Percentiles rank a stretch among this genome's conserved stretches.
Evolutionary conservation across 1,140 invertebrate genomes (phyloP).

Genomic region (Drosophila biarmipes): DNA sequence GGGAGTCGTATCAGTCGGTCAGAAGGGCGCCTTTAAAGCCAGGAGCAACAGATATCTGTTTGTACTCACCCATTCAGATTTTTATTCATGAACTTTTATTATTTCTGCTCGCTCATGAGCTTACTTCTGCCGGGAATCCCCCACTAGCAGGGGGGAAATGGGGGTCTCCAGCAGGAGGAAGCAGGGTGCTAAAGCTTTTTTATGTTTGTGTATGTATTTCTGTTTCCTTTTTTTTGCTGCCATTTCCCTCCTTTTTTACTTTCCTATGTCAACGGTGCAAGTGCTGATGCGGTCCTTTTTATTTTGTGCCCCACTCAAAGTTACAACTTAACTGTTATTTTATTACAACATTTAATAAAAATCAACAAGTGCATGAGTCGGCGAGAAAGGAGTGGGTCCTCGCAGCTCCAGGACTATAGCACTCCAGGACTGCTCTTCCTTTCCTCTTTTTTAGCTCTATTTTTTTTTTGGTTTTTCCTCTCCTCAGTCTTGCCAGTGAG

Average conservation of each 20-base stretch:
- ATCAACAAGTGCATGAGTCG: conserved; percentile 82
- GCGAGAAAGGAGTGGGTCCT: conserved; percentile 58
- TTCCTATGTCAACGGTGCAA: conserved; percentile 41
- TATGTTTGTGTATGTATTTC: conserved; percentile 33
- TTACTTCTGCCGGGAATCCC: conserved; percentile 42
- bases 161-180: not conserved
- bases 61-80: conserved; percentile 78
- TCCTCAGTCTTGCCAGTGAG: conserved; percentile 19
- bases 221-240: conserved; percentile 29
- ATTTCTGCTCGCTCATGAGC: conserved; percentile 61
- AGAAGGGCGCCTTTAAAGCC: conserved; percentile 62
- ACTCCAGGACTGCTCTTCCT: not conserved
- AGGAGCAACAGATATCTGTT: conserved; percentile 75
- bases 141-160: not conserved
- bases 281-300: conserved; percentile 62
- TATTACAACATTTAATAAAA: conserved; percentile 84
- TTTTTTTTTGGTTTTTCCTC: not conserved
- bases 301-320: conserved; percentile 76
- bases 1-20: conserved; percentile 28
- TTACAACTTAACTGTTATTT: conserved; percentile 84
- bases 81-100: conserved; percentile 81
- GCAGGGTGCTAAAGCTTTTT: conserved; percentile 43
- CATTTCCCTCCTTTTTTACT: conserved; percentile 6
- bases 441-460: not conserved
- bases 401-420: conserved; percentile 12